Evolutionary conservation across 53 echinoderm and acorn worm species (phyloP).

Genomic region (Henricia sp.): DNA sequence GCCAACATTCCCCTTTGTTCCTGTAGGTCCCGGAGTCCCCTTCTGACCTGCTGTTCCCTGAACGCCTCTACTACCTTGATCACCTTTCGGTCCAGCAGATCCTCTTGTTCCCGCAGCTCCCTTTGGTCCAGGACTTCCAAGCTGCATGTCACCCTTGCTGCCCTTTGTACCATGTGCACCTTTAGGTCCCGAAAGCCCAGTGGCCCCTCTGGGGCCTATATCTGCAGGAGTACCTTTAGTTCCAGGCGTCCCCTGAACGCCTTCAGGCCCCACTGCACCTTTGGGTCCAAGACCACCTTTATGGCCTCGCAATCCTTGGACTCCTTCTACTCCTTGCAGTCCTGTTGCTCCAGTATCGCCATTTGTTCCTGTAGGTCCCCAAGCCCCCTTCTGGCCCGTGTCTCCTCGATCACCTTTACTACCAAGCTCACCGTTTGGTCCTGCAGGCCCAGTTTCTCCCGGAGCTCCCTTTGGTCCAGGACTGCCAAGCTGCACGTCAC

Average conservation of each 20-base stretch:
- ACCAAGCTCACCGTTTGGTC: neutral
- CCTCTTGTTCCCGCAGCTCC: too few relatives aligned
- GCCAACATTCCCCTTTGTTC: too few relatives aligned
- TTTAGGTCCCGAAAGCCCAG: neutral
- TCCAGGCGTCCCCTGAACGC: neutral
- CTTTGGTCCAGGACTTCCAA: too few relatives aligned
- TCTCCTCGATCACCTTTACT: neutral
- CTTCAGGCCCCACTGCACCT: constrained; percentile 5
- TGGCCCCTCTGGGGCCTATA: neutral
- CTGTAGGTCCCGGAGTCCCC: too few relatives aligned
- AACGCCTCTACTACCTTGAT: too few relatives aligned
- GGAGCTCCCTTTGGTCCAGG: neutral
- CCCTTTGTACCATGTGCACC: too few relatives aligned
- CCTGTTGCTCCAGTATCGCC: constrained; percentile 6
- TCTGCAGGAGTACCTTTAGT: too few relatives aligned
- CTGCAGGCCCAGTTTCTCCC: neutral
- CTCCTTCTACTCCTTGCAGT: neutral
- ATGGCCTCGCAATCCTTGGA: neutral
- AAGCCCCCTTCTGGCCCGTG: neutral
- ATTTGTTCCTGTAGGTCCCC: neutral
- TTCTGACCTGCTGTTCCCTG: too few relatives aligned
- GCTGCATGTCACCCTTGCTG: too few relatives aligned
- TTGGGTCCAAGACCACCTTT: neutral
- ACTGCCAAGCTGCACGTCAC: neutral
- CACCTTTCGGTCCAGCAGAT: too few relatives aligned